A percentile compares a stretch with the other conserved stretches of the same genome.
Evolutionary conservation across 2,888 invertebrate genomes (phyloP).

Genomic region (Torymus tubicola): DNA sequence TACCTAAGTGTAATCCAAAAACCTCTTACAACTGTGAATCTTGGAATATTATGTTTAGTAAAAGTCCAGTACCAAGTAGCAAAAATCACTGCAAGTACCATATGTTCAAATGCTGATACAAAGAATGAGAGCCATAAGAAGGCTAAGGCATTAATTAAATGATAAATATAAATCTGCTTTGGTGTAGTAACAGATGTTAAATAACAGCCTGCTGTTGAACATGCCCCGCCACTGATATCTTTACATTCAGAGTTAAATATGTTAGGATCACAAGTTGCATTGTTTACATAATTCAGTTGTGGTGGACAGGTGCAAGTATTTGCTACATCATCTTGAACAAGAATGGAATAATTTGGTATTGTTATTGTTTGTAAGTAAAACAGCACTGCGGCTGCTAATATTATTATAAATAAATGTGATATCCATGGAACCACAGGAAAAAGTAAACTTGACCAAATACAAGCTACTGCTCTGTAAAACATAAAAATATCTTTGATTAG

Average conservation of each 20-base stretch:
- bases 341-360: constrained; percentile 80
- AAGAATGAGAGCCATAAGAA: constrained; percentile 95
- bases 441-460: constrained; percentile 88
- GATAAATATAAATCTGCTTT: constrained; percentile 76
- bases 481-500: constrained; percentile 44
- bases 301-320: constrained; percentile 77
- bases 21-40: constrained; percentile 84
- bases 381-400: constrained; percentile 84
- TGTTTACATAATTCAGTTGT: constrained; percentile 76
- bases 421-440: constrained; percentile 95
- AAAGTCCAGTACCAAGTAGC: constrained; percentile 89
- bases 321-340: constrained; percentile 77
- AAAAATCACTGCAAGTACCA: constrained; percentile 92
- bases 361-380: constrained; percentile 85
- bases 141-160: constrained; percentile 85
- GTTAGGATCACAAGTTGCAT: constrained; percentile 79
- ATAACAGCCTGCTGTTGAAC: constrained; percentile 76
- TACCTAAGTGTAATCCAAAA: constrained; percentile 84
- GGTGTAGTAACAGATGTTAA: constrained; percentile 81
- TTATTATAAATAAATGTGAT: constrained; percentile 85
- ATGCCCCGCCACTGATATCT: constrained; percentile 62
- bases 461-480: constrained; percentile 88
- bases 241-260: constrained; percentile 79
- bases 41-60: constrained; percentile 87
- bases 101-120: constrained; percentile 90